These are phyloP conservation scores for Drosophila monieri DNA, from an alignment of 2,888 invertebrate species.

Conservation along the genomic window DNA sequence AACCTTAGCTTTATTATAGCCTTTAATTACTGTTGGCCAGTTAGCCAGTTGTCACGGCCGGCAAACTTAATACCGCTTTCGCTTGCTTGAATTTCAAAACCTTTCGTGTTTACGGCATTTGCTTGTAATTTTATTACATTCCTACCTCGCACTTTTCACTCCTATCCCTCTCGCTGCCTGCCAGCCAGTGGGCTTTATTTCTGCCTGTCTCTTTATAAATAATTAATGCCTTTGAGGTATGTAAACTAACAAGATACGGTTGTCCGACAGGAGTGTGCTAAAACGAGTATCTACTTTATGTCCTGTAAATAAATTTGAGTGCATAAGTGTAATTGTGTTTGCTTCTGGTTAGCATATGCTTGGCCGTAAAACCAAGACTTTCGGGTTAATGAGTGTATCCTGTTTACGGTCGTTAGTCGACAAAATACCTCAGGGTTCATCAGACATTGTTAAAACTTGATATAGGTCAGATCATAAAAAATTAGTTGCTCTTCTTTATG, in stretches of 20 bases:
- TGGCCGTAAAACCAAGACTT: conserved; percentile 30
- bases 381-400: conserved; percentile 29
- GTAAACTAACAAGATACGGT: conserved; percentile 46
- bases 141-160: conserved; percentile 14
- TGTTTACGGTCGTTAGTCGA: conserved; percentile 25
- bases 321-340: conserved; percentile 56
- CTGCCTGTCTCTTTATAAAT: conserved; percentile 65
- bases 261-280: conserved; percentile 19
- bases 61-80: conserved; percentile 63
- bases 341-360: conserved; percentile 39
- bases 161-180: not conserved
- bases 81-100: conserved; percentile 67
- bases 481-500: not conserved
- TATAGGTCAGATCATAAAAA: conserved; percentile 17
- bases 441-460: conserved; percentile 10
- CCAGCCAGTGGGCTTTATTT: not conserved
- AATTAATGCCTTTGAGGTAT: conserved; percentile 67
- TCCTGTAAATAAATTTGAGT: conserved; percentile 59
- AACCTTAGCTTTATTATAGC: conserved; percentile 60
- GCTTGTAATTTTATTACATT: conserved; percentile 68
- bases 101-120: conserved; percentile 53
- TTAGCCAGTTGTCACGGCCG: conserved; percentile 54
- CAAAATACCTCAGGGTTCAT: conserved; percentile 16
- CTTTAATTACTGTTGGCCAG: conserved; percentile 65
- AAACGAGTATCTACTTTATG: conserved; percentile 54